These are phyloP conservation scores for Mobula hypostoma DNA, from an alignment of 2,113 vertebrate species.

Conservation along the genomic window DNA sequence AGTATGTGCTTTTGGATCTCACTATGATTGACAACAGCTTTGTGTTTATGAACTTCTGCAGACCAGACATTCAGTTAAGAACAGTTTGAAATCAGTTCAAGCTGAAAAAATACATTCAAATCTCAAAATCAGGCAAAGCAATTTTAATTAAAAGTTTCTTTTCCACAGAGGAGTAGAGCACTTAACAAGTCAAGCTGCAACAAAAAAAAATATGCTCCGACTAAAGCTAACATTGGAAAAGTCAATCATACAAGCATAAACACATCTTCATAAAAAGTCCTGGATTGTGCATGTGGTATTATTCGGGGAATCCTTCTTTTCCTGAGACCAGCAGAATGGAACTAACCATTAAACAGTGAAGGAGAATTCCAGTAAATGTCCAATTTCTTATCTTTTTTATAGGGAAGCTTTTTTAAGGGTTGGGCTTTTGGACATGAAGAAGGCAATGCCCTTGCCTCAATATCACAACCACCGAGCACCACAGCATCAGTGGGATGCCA, in stretches of 20 bases:
- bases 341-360: not conserved
- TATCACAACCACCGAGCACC: no score
- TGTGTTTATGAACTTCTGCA: conserved; percentile 2
- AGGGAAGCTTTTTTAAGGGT: no score
- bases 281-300: conserved; percentile 18
- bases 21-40: conserved; percentile 13
- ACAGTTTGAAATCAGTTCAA: conserved; percentile 1
- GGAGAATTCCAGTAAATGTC: not conserved
- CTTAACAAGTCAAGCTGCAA: conserved; percentile 10
- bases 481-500: not conserved
- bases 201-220: not conserved
- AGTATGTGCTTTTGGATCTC: not conserved
- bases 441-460: not conserved
- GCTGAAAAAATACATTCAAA: conserved; percentile 27
- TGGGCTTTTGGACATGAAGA: not conserved
- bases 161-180: not conserved
- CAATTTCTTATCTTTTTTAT: no score
- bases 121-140: not conserved
- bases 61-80: conserved; percentile 1
- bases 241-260: conserved; percentile 18
- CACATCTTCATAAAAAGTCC: conserved; percentile 24
- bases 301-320: conserved; percentile 2
- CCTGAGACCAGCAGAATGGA: not conserved
- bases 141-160: conserved; percentile 22
- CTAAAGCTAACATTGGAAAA: conserved; percentile 7